Conservation (phyloP, 1,140 invertebrate species). For the Drosophila lacertosa region DNA sequence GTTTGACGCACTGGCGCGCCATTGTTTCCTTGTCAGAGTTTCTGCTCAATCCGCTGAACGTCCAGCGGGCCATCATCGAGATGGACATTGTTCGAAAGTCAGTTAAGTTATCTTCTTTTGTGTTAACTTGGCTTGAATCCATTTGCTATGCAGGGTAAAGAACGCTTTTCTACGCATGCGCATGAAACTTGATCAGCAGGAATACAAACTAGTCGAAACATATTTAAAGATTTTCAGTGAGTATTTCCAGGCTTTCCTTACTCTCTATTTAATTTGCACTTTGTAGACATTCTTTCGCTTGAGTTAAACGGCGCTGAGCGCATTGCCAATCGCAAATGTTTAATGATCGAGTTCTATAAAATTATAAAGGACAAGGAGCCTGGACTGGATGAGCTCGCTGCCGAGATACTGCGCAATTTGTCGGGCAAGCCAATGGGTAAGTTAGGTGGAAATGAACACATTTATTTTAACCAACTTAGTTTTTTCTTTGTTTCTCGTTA, state of each 20-base stretch:
- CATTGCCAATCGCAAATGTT: conserved; percentile 54
- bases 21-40: conserved; percentile 66
- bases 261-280: neutral
- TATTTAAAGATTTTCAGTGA: conserved; percentile 66
- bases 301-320: conserved; percentile 61
- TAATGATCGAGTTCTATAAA: conserved; percentile 63
- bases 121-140: neutral
- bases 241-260: neutral
- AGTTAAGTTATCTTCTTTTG: neutral
- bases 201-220: conserved; percentile 50
- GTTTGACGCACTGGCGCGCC: conserved; percentile 56
- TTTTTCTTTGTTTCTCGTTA: neutral
- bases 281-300: conserved; percentile 58
- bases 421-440: conserved; percentile 64
- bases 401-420: conserved; percentile 66
- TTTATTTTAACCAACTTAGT: too few species aligned
- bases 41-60: conserved; percentile 65
- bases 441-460: too few species aligned
- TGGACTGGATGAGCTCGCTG: conserved; percentile 30
- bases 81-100: conserved; percentile 70
- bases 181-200: conserved; percentile 37
- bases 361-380: conserved; percentile 40
- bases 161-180: conserved; percentile 65
- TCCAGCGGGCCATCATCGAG: conserved; percentile 57
- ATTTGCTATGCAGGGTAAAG: conserved; percentile 41